Conservation (phyloP, 2,888 invertebrate species). For the Priocnemis perturbator region DNA sequence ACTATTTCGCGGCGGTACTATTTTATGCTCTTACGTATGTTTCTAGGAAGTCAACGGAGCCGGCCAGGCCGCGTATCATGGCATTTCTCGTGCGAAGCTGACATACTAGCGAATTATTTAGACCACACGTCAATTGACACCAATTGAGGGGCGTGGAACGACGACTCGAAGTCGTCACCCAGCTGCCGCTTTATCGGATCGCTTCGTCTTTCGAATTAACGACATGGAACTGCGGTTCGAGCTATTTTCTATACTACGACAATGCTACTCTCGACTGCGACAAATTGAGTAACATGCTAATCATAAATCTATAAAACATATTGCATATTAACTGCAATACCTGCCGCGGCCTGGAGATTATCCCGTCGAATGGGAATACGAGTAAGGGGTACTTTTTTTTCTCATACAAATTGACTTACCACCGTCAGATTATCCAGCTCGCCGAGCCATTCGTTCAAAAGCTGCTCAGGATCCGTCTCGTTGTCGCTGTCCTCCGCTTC, state of each 20-base stretch:
- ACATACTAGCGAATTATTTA: constrained; percentile 60
- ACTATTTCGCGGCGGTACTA: too few relatives aligned
- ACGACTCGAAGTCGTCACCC: constrained; percentile 26
- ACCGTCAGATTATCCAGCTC: constrained; percentile 85
- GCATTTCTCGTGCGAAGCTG: constrained; percentile 24
- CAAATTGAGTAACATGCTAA: too few relatives aligned
- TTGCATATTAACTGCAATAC: too few relatives aligned
- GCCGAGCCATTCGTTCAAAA: constrained; percentile 87
- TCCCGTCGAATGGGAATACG: too few relatives aligned
- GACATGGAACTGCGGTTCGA: neutral
- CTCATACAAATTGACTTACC: constrained; percentile 77
- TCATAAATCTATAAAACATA: too few relatives aligned
- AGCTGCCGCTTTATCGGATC: constrained; percentile 35
- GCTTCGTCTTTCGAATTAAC: constrained; percentile 21
- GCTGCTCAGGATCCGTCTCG: constrained; percentile 84
- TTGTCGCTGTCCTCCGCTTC: constrained; percentile 80
- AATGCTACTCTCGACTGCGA: too few relatives aligned
- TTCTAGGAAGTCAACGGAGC: constrained; percentile 9
- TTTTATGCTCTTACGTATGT: neutral
- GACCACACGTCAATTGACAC: constrained; percentile 68
- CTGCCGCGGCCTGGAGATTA: too few relatives aligned
- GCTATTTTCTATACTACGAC: too few relatives aligned
- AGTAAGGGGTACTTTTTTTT: too few relatives aligned
- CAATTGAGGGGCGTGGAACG: constrained; percentile 60
- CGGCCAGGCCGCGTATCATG: neutral